These are phyloP conservation scores for Folsomia candida DNA, from an alignment of 2,888 invertebrate genomes.

Conservation along the genomic window DNA sequence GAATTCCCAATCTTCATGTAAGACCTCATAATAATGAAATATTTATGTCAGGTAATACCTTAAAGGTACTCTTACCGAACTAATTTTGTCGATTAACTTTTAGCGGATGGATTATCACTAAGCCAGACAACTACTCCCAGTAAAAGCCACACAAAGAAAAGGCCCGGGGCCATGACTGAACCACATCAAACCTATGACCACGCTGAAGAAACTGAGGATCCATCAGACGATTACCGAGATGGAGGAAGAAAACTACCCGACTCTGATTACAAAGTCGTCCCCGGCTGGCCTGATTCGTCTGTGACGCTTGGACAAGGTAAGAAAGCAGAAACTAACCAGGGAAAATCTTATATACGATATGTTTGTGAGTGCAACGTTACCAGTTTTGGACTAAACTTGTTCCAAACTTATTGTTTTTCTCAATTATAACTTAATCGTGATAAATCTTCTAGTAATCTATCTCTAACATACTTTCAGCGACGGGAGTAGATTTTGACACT, in stretches of 20 bases:
- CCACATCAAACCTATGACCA: slow-evolving; percentile 11
- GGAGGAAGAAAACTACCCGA: slow-evolving; percentile 27
- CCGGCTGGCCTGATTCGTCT: slow-evolving; percentile 60
- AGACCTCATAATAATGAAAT: no score
- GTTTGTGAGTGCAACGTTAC: no score
- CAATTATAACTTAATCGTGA: no score
- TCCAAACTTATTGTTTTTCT: no score
- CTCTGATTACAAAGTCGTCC: slow-evolving; percentile 55
- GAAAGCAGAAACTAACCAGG: no score
- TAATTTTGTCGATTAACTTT: no score
- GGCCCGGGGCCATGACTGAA: slow-evolving; percentile 43
- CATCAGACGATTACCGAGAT: slow-evolving; percentile 20
- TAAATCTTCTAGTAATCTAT: no score
- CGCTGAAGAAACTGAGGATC: slow-evolving; percentile 13
- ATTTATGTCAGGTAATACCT: no score
- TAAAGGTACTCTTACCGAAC: no score
- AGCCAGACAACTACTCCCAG: slow-evolving; percentile 18
- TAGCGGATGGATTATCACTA: neutral
- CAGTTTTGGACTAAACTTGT: no score
- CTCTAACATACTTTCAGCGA: no score
- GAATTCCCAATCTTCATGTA: neutral
- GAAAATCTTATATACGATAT: no score
- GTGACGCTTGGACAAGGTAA: slow-evolving; percentile 71
- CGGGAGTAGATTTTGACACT: slow-evolving; percentile 73
- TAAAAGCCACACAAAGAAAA: slow-evolving; percentile 46